Evolutionary conservation across 2,888 invertebrate species (phyloP), one percentile per base, ranked within the genome.

Genomic region (Drosophila mercatorum): DNA sequence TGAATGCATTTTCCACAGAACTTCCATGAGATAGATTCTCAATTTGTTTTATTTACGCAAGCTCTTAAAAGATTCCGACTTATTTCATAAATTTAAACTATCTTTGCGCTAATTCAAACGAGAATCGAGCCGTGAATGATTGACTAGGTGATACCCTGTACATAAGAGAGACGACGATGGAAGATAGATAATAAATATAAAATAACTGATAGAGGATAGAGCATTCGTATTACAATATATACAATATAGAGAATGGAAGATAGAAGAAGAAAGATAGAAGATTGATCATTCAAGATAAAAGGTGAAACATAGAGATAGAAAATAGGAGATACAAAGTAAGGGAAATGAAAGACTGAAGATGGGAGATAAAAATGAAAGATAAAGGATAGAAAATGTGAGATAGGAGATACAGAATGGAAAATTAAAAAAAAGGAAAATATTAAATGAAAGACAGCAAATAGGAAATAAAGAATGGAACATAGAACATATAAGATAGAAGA

Each of bases 41-140:
- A 40, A 31, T 40, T 40, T 47, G 40, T 28, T 28, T 40, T 49
- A 49, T 59, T 40, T 38, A 22, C 38, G 38, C 8, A n/a, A 31
- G 47, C 26, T 47, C 12, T 36, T 36, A 22, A 26, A 10, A 51
- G 38, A 38, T 2, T 38, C 36, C 5, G 41, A 10, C 28, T 62
- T 2, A 36, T 28, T 51, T 51, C 17, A 26, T 36, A 36, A 44
- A 44, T 36, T 38, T 22, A 5, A 11, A 3, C 43, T 22, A 22
- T 22, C 22, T 22, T 22, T 22, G 22, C 22, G 22, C 22, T 22
- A 22, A 43, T 7, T 6, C 7, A 41, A 12, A 31, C 17, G 2
- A 26, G 10, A 26, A 6, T 12, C 3, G 10, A n/a, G 14, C 26
- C 4, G 10, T 3, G 22, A 5, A 26, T 5, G n/a, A 5, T 10